Conservation (phyloP, 2,797 vertebrate genomes). For the Sebastes oblongus region DNA sequence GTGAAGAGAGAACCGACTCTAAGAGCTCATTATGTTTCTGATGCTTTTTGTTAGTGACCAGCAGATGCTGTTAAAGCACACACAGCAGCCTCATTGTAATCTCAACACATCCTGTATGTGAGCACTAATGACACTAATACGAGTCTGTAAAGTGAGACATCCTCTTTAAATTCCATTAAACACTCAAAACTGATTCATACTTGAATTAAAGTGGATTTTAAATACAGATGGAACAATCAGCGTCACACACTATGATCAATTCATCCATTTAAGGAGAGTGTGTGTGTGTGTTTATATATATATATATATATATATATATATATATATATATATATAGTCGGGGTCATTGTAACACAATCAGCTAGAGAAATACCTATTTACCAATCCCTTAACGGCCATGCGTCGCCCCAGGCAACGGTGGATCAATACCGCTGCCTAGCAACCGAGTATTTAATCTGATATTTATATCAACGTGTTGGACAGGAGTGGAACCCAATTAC, state of each 20-base stretch:
- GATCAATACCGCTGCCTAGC: conserved; percentile 55
- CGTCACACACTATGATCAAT: conserved; percentile 6
- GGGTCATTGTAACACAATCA: conserved; percentile 29
- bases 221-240: conserved; percentile 48
- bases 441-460: conserved; percentile 54
- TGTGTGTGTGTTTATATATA: conserved; percentile 7
- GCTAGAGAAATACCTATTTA: conserved; percentile 29
- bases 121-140: background rate
- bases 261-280: conserved; percentile 9
- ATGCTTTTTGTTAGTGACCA: background rate
- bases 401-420: conserved; percentile 34
- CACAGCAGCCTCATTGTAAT: background rate
- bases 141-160: background rate
- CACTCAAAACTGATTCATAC: conserved; percentile 41
- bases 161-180: background rate
- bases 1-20: background rate
- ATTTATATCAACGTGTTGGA: conserved; percentile 55
- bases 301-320: background rate
- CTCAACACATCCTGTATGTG: background rate
- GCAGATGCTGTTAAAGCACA: background rate
- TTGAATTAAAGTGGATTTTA: conserved; percentile 57
- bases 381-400: conserved; percentile 8
- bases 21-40: conserved; percentile 6
- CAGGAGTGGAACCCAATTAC: conserved; percentile 16
- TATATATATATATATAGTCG: too few relatives aligned